Conservation (phyloP, 2,888 invertebrate species). For the Digitonthophagus gazella region DNA sequence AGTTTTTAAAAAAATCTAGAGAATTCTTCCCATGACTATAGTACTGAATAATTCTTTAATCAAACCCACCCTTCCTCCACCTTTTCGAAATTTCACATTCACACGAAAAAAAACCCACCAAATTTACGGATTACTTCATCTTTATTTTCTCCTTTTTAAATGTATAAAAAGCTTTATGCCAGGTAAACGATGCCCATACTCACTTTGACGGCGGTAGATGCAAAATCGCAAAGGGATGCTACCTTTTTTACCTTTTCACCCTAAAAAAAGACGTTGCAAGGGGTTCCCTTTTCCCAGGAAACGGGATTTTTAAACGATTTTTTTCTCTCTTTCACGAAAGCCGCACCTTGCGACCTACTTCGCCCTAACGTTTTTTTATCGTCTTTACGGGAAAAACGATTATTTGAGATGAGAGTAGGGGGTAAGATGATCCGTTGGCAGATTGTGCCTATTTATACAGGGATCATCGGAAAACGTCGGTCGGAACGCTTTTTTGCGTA, state of each 20-base stretch:
- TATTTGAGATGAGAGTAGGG: constrained; percentile 27
- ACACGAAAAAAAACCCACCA: constrained; percentile 4
- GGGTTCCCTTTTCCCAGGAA: constrained; percentile 39
- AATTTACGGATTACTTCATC: constrained; percentile 1
- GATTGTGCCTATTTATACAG: constrained; percentile 4
- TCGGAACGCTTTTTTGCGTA: constrained; percentile 19
- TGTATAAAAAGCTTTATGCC: not conserved
- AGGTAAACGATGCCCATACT: constrained; percentile 18
- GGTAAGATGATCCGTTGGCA: constrained; percentile 7
- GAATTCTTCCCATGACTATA: too few species aligned
- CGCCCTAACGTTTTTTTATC: constrained; percentile 29
- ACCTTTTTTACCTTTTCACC: constrained; percentile 30
- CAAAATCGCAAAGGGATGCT: constrained; percentile 32
- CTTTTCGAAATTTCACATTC: constrained; percentile 2
- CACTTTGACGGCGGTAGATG: constrained; percentile 27
- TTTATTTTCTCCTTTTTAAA: not conserved
- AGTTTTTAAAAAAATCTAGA: too few species aligned
- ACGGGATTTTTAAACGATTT: constrained; percentile 39
- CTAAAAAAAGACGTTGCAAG: constrained; percentile 24
- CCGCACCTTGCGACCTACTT: constrained; percentile 42
- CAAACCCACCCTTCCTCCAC: not conserved
- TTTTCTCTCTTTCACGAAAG: constrained; percentile 33
- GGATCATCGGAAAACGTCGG: constrained; percentile 16
- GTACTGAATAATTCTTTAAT: not conserved
- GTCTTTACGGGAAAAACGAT: constrained; percentile 38